Conservation (phyloP, 1,140 invertebrate species). For the Tetramorium alpestre region DNA sequence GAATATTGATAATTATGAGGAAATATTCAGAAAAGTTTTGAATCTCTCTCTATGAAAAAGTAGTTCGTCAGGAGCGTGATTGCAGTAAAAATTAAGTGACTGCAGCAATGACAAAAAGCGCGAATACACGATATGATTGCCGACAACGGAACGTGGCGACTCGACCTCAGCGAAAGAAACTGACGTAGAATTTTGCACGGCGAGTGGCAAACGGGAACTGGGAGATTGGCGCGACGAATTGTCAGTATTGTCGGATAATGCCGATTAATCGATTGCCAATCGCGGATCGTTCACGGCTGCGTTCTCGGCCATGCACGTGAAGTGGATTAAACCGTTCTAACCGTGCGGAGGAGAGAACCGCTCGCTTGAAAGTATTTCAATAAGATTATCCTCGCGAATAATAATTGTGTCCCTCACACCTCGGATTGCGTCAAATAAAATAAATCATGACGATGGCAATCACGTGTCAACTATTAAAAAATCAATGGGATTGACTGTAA, state of each 20-base stretch:
- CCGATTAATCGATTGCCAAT: constrained; percentile 70
- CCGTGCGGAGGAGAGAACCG: constrained; percentile 26
- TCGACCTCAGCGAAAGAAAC: constrained; percentile 21
- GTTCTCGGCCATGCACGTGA: constrained; percentile 11
- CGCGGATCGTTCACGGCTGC: constrained; percentile 47
- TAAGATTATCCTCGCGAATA: constrained; percentile 37
- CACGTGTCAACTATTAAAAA: constrained; percentile 24
- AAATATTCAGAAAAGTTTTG: not conserved
- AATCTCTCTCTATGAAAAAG: not conserved
- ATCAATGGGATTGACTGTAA: not conserved
- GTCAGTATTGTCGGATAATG: constrained; percentile 60
- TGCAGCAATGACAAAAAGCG: constrained; percentile 14
- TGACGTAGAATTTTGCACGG: constrained; percentile 45
- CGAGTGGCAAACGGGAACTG: constrained; percentile 64
- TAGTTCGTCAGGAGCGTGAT: not conserved
- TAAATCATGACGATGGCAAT: constrained; percentile 29
- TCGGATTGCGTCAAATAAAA: constrained; percentile 38
- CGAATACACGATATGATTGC: not conserved
- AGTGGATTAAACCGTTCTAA: constrained; percentile 39
- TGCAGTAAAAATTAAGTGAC: not conserved
- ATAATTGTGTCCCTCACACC: not conserved
- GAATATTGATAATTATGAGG: not conserved
- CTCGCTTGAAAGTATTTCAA: constrained; percentile 40
- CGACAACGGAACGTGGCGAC: constrained; percentile 37
- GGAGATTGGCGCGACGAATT: constrained; percentile 68